phyloP scores from a whole-genome alignment of 1,140 invertebrate species.

The Chironomus striatipennis region DNA sequence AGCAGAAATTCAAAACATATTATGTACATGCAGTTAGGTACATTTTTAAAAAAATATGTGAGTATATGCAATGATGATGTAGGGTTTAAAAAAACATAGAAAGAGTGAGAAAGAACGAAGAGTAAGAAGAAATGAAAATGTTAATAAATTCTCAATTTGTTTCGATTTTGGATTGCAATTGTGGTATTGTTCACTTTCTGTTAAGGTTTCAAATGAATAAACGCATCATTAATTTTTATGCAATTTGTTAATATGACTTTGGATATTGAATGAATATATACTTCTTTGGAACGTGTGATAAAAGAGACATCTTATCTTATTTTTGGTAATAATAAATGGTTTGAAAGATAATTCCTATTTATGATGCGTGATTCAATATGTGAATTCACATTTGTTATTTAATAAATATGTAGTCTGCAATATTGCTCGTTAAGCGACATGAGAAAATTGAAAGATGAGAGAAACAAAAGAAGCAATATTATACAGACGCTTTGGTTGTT shows the following conservation, averaged over 20 bases:
- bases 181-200: not conserved
- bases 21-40: not conserved
- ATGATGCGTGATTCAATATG: not conserved
- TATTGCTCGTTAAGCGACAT: too few species aligned
- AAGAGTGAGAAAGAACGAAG: not conserved
- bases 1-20: not conserved
- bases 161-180: not conserved
- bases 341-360: not conserved
- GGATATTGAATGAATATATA: not conserved
- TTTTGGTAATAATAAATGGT: not conserved
- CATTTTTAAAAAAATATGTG: too few species aligned
- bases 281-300: not conserved
- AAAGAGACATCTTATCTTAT: slow-evolving; percentile 13
- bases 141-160: slow-evolving; percentile 22
- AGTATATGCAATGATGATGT: not conserved
- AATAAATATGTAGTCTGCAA: not conserved
- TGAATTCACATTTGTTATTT: not conserved
- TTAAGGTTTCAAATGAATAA: not conserved
- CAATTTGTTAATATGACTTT: slow-evolving; percentile 9
- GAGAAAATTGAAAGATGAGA: too few species aligned
- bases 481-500: not conserved
- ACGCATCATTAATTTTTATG: not conserved
- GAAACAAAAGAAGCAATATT: not conserved
- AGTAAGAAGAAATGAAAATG: slow-evolving; percentile 11
- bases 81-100: not conserved